phyloP scores from a whole-genome alignment of 2,113 vertebrate genomes.

The Eolophus roseicapilla region DNA sequence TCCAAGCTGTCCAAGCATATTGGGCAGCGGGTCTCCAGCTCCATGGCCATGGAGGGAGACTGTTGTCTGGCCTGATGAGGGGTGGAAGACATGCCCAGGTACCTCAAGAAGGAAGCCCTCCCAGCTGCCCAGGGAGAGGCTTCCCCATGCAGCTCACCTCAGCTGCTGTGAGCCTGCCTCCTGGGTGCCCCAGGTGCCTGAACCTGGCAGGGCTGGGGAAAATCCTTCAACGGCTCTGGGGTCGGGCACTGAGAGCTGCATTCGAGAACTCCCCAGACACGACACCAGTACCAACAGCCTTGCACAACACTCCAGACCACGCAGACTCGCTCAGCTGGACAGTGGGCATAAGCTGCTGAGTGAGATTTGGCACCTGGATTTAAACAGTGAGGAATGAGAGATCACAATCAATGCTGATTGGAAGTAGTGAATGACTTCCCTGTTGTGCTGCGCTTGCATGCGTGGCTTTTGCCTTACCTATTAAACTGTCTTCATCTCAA shows the following conservation, averaged over 20 bases:
- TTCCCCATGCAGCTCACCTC: neutral
- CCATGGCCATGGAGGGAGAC: too few species aligned
- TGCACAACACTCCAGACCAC: accelerated
- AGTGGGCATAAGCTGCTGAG: neutral
- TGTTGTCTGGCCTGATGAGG: neutral
- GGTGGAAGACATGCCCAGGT: neutral
- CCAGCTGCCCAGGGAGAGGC: neutral
- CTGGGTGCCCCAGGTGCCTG: neutral
- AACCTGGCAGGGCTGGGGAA: neutral
- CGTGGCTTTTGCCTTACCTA: neutral
- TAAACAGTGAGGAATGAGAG: neutral
- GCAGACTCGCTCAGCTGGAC: neutral
- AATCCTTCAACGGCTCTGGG: neutral
- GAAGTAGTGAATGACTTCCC: neutral
- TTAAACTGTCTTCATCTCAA: neutral
- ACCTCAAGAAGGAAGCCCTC: neutral
- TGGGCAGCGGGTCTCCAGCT: neutral
- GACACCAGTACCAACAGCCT: neutral
- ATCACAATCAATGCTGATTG: neutral
- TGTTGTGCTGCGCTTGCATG: neutral
- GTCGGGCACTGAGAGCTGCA: neutral
- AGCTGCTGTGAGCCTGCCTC: neutral
- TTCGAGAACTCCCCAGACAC: neutral
- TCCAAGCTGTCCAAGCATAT: neutral
- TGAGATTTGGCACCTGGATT: neutral